Percentiles rank a stretch among this genome's conserved stretches.
Evolutionary conservation across 2,888 invertebrate species (phyloP).

Genomic region (Volucella inflata): DNA sequence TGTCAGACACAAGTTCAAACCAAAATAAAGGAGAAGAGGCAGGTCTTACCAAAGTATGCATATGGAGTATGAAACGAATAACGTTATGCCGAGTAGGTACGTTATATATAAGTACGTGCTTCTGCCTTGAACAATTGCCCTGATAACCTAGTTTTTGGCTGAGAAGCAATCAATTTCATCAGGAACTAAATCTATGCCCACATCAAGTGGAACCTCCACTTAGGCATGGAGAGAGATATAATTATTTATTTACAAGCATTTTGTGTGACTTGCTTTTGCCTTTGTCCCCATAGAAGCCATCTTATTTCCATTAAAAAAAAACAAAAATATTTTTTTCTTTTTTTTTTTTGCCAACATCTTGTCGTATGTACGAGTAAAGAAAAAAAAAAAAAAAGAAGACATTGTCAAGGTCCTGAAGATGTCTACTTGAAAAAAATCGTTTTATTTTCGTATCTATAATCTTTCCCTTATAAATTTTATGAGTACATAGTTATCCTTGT

Average conservation of each 20-base stretch:
- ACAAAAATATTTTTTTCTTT: neutral
- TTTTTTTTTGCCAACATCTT: slow-evolving; percentile 48
- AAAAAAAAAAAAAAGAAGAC: slow-evolving; percentile 41
- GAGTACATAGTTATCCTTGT: neutral
- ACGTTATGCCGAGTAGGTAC: neutral
- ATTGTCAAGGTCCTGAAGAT: slow-evolving; percentile 73
- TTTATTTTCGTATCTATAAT: slow-evolving; percentile 67
- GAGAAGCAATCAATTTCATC: slow-evolving; percentile 56
- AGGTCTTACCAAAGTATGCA: neutral
- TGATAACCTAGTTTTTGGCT: slow-evolving; percentile 70
- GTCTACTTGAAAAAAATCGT: slow-evolving; percentile 56
- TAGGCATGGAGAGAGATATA: slow-evolving; percentile 2
- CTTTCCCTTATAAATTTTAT: slow-evolving; percentile 8
- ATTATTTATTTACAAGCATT: slow-evolving; percentile 58
- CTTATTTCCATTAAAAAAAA: slow-evolving; percentile 68
- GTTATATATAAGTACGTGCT: slow-evolving; percentile 5
- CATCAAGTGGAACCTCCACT: slow-evolving; percentile 7
- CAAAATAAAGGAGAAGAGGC: neutral
- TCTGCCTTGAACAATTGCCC: slow-evolving; percentile 71
- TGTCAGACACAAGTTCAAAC: slow-evolving; percentile 16
- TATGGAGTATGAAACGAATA: no score
- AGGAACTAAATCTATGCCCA: slow-evolving; percentile 41
- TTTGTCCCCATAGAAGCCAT: slow-evolving; percentile 67
- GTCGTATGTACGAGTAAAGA: slow-evolving; percentile 67
- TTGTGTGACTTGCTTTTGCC: slow-evolving; percentile 42